Percentiles rank a stretch among this genome's conserved stretches.
Evolutionary conservation across 1,140 invertebrate species (phyloP).

Genomic region (Macrobrachium rosenbergii): DNA sequence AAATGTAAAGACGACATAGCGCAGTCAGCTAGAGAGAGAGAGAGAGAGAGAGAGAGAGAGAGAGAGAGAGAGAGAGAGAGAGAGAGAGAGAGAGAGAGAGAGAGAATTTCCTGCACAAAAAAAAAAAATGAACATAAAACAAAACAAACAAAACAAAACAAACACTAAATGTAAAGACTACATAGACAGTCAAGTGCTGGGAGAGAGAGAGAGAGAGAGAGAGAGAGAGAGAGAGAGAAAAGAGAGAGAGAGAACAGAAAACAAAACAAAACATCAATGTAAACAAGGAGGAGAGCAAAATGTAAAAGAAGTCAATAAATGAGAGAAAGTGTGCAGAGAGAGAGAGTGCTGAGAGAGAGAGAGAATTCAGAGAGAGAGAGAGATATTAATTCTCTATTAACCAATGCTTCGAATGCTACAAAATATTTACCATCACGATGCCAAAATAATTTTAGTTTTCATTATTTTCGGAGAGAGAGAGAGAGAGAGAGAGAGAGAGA

Average conservation of each 20-base stretch:
- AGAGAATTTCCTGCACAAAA: not conserved
- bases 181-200: not conserved
- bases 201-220: constrained; percentile 13
- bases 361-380: not conserved
- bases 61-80: constrained; percentile 26
- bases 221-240: constrained; percentile 23
- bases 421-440: too few relatives aligned
- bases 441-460: too few relatives aligned
- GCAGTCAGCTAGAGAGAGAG: not conserved
- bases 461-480: too few relatives aligned
- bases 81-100: constrained; percentile 30
- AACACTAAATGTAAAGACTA: not conserved
- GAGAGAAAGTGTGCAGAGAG: not conserved
- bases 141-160: too few relatives aligned
- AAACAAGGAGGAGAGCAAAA: not conserved
- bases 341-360: too few relatives aligned
- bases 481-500: too few relatives aligned
- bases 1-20: not conserved
- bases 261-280: not conserved
- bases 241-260: constrained; percentile 20
- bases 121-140: not conserved
- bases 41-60: constrained; percentile 21
- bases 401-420: too few relatives aligned
- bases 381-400: too few relatives aligned
- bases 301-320: too few relatives aligned